Conservation (phyloP, 2,113 vertebrate genomes). For the Gallinago jamesoni region DNA sequence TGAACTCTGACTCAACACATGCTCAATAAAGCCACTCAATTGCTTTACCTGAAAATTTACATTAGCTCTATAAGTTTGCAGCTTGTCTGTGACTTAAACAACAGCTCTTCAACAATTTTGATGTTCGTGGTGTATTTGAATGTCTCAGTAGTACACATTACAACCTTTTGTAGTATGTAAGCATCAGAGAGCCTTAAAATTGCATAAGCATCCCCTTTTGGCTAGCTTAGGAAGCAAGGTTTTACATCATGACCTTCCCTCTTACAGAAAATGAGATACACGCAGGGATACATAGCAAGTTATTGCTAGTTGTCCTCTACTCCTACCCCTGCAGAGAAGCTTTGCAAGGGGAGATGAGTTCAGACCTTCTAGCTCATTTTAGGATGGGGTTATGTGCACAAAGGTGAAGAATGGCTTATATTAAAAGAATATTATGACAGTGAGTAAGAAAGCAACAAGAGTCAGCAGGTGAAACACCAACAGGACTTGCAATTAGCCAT, state of each 20-base stretch:
- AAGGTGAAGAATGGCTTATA: neutral
- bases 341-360: neutral
- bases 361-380: neutral
- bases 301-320: neutral
- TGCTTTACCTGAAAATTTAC: neutral
- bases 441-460: neutral
- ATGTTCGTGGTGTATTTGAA: neutral
- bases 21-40: neutral
- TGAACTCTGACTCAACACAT: neutral
- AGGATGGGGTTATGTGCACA: neutral
- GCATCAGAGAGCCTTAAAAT: rapidly evolving
- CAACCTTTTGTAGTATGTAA: neutral
- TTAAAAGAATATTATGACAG: neutral
- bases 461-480: neutral
- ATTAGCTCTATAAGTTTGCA: neutral
- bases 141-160: neutral
- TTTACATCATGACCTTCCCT: neutral
- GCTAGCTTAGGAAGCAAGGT: neutral
- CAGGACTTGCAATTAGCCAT: neutral
- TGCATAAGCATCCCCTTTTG: neutral
- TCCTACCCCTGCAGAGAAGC: neutral
- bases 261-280: neutral
- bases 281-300: rapidly evolving
- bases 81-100: neutral
- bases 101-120: neutral